Percentiles rank a stretch among this genome's conserved stretches.
phyloP scores from a whole-genome alignment of 2,113 vertebrate species.

The Petrocephalus zakoni region DNA sequence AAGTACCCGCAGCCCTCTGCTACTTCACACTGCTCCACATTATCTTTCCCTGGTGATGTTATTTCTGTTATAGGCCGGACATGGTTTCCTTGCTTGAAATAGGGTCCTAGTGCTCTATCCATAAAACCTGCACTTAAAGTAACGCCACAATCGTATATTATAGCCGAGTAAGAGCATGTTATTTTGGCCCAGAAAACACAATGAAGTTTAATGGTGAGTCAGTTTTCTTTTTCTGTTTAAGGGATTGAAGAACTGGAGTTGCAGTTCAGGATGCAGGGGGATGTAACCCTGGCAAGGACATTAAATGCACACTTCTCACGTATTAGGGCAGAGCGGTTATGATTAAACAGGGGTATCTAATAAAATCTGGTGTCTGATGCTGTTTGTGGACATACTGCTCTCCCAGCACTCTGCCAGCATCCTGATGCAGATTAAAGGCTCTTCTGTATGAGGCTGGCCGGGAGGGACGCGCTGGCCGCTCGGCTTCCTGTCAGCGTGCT shows the following conservation, averaged over 20 bases:
- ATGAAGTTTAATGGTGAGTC: not conserved
- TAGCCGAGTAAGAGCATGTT: not conserved
- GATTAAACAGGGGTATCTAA: not conserved
- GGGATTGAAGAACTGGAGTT: not conserved
- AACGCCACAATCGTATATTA: not conserved
- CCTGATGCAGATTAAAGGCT: not conserved
- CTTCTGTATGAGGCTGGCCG: not conserved
- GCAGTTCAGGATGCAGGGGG: not conserved
- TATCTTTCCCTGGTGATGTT: not conserved
- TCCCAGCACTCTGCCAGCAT: not conserved
- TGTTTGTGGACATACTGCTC: not conserved
- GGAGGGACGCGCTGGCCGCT: not conserved
- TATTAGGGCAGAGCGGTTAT: not conserved
- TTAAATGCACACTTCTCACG: not conserved
- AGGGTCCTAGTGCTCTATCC: not conserved
- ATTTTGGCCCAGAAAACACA: not conserved
- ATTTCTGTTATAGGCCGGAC: not conserved
- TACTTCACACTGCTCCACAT: not conserved
- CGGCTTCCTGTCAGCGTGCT: conserved; percentile 23
- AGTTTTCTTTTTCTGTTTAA: not conserved
- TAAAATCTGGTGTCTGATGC: not conserved
- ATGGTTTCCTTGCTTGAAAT: not conserved
- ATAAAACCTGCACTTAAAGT: not conserved
- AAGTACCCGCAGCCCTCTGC: not conserved
- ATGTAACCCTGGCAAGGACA: not conserved